Evolutionary conservation across 2,888 invertebrate genomes (phyloP).

Genomic region (Hirtodrosophila trivittata): DNA sequence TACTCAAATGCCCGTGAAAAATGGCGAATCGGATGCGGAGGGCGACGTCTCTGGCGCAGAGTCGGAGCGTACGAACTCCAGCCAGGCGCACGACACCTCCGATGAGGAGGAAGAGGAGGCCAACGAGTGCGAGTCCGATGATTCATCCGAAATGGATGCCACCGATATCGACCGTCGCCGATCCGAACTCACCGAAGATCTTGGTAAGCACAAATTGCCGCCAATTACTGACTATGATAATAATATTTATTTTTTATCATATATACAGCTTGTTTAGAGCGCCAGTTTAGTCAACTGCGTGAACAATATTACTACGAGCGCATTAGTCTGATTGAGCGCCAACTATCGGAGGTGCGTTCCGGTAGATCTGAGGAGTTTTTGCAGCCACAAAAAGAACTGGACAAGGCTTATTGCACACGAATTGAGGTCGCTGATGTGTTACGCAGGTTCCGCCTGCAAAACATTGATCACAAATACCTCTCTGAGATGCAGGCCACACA

Average conservation of each 20-base stretch:
- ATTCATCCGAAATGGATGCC: constrained; percentile 96
- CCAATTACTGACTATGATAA: constrained; percentile 2
- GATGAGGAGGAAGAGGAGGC: constrained; percentile 86
- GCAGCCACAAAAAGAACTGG: constrained; percentile 92
- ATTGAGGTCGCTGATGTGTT: constrained; percentile 96
- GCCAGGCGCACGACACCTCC: constrained; percentile 89
- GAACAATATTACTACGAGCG: constrained; percentile 96
- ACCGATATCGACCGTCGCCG: constrained; percentile 94
- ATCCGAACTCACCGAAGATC: constrained; percentile 92
- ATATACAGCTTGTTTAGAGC: constrained; percentile 90
- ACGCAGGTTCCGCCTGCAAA: constrained; percentile 90
- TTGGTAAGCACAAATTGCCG: constrained; percentile 84
- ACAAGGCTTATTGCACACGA: constrained; percentile 92
- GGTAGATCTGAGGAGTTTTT: constrained; percentile 95
- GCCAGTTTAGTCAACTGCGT: constrained; percentile 92
- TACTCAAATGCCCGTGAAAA: constrained; percentile 87
- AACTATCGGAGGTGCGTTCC: constrained; percentile 92
- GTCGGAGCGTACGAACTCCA: constrained; percentile 88
- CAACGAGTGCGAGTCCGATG: constrained; percentile 92
- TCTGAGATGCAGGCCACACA: constrained; percentile 94
- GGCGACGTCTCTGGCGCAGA: constrained; percentile 89
- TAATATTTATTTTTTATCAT: background rate
- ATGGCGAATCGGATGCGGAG: constrained; percentile 86
- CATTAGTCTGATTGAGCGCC: constrained; percentile 91
- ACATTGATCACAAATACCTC: constrained; percentile 92